Percentiles rank a stretch among this genome's conserved stretches.
phyloP scores from a whole-genome alignment of 2,113 vertebrate genomes.

The Colaptes auratus region DNA sequence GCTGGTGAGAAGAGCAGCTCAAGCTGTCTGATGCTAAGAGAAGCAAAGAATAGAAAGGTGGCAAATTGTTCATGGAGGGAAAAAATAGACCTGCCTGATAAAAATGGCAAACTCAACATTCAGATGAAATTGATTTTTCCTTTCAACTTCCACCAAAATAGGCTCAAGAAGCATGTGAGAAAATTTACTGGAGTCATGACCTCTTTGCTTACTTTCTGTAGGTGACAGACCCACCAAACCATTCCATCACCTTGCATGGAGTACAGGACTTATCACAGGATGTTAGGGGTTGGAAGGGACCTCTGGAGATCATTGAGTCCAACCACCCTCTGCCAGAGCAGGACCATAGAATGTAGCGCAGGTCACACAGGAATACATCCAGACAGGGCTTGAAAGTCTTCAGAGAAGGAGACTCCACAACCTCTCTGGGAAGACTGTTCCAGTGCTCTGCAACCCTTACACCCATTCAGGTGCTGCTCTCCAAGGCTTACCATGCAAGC shows the following conservation, averaged over 20 bases:
- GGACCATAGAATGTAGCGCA: no score
- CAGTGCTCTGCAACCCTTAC: no score
- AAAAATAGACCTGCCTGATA: constrained; percentile 2
- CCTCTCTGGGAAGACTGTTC: no score
- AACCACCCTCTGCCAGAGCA: no score
- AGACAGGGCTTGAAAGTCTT: no score
- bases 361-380: no score
- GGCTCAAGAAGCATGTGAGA: not conserved
- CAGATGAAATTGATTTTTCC: constrained; percentile 1
- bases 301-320: no score
- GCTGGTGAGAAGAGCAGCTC: not conserved
- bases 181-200: not conserved
- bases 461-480: not conserved
- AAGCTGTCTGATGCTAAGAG: not conserved
- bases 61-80: not conserved
- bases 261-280: not conserved
- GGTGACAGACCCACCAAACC: not conserved
- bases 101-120: not conserved
- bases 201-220: not conserved
- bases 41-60: not conserved
- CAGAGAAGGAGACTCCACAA: no score
- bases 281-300: no score
- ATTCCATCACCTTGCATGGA: accelerated
- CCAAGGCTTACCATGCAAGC: not conserved
- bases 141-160: not conserved